Evolutionary conservation across 2,888 invertebrate species (phyloP).

Genomic region (Pachymerium ferrugineum): DNA sequence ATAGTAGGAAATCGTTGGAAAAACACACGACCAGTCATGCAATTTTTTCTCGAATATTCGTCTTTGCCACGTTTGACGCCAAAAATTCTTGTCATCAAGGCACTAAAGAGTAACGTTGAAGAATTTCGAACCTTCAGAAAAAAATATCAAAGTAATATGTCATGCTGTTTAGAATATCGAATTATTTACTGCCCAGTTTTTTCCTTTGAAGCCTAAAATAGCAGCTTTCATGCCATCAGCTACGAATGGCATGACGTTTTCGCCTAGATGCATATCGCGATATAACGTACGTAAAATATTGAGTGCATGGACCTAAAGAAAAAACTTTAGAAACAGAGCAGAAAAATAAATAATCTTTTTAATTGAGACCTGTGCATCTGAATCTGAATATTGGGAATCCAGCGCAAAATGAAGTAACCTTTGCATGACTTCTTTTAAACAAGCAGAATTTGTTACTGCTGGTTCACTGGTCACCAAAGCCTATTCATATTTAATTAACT

Average conservation of each 20-base stretch:
- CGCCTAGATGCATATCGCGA: conserved; percentile 68
- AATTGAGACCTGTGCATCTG: conserved; percentile 32
- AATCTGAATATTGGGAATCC: conserved; percentile 38
- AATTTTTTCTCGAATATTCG: conserved; percentile 47
- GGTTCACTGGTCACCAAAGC: conserved; percentile 71
- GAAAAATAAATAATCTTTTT: not conserved
- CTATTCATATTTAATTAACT: conserved; percentile 49
- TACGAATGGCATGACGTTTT: conserved; percentile 63
- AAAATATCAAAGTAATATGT: not conserved
- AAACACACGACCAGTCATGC: conserved; percentile 61
- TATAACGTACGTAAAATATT: conserved; percentile 79
- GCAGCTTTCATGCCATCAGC: conserved; percentile 65
- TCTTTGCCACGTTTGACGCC: conserved; percentile 63
- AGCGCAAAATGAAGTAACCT: conserved; percentile 52
- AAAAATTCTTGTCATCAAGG: conserved; percentile 77
- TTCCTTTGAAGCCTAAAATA: conserved; percentile 65
- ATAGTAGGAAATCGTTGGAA: conserved; percentile 66
- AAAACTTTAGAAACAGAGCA: not conserved
- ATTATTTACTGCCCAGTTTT: conserved; percentile 67
- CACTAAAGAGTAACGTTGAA: conserved; percentile 73
- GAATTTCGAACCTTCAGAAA: conserved; percentile 60
- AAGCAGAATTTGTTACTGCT: conserved; percentile 54
- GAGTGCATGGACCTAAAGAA: conserved; percentile 61
- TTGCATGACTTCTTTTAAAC: conserved; percentile 58
- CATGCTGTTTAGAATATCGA: not conserved